Evolutionary conservation across 2,888 invertebrate species (phyloP).

Genomic region (Drosophila formosana): DNA sequence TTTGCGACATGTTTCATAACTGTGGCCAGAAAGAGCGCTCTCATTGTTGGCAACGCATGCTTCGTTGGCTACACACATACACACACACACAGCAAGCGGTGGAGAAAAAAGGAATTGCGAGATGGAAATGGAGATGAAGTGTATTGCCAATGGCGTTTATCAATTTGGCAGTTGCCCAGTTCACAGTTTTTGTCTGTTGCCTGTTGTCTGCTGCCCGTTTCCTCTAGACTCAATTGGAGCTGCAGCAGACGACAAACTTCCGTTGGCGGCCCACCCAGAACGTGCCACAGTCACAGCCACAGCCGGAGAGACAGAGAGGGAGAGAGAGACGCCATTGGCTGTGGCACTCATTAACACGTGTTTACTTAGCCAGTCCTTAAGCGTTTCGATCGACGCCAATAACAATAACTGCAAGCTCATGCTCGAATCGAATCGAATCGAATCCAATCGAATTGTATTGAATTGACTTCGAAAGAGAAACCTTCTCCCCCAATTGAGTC

Average conservation of each 20-base stretch:
- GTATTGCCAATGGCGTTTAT: conserved; percentile 80
- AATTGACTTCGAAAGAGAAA: neutral
- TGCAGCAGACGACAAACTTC: conserved; percentile 49
- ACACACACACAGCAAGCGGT: neutral
- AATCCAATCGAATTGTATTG: neutral
- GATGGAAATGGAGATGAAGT: conserved; percentile 3
- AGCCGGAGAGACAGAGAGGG: neutral
- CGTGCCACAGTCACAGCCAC: conserved; percentile 19
- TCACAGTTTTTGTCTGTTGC: neutral
- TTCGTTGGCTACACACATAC: conserved; percentile 62
- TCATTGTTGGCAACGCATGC: conserved; percentile 61
- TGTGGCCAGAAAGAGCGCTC: conserved; percentile 23
- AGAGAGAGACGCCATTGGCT: conserved; percentile 28
- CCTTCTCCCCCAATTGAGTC: neutral
- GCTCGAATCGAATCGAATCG: conserved; percentile 30
- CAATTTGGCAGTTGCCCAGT: conserved; percentile 61
- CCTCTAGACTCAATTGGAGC: neutral
- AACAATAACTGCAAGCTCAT: conserved; percentile 78
- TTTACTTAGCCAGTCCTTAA: conserved; percentile 75
- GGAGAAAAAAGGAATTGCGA: neutral
- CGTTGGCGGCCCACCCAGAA: conserved; percentile 71
- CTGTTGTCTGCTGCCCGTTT: neutral
- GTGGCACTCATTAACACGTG: conserved; percentile 79
- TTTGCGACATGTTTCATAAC: conserved; percentile 82
- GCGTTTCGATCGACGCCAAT: conserved; percentile 75